phyloP scores from a whole-genome alignment of 2,888 invertebrate genomes.

The Nebria brevicollis region DNA sequence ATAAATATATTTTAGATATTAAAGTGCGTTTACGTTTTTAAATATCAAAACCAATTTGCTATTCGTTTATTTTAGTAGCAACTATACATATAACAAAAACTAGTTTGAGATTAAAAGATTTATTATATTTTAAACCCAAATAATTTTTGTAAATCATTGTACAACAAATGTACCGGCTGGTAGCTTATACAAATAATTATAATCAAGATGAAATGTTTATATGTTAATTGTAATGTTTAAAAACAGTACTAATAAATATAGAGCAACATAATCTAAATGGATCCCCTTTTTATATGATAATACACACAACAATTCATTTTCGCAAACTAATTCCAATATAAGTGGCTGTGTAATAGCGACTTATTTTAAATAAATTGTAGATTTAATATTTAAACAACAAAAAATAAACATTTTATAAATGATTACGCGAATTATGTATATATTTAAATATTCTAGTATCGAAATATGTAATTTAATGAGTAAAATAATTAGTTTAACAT shows the following conservation, averaged over 20 bases:
- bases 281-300: neutral
- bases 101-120: neutral
- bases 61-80: neutral
- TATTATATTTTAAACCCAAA: neutral
- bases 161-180: neutral
- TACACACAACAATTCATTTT: neutral
- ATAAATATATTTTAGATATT: too few species aligned
- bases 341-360: too few species aligned
- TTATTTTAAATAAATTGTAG: too few species aligned
- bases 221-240: neutral
- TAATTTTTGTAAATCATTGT: neutral
- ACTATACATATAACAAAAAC: neutral
- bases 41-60: neutral
- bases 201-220: neutral
- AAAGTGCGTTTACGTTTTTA: too few species aligned
- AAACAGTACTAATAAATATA: neutral
- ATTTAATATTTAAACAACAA: too few species aligned
- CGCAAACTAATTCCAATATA: too few species aligned
- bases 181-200: neutral
- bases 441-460: neutral
- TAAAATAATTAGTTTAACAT: neutral
- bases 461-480: neutral
- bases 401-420: too few species aligned
- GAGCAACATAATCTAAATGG: neutral
- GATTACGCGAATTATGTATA: too few species aligned